phyloP scores from a whole-genome alignment of 2,888 invertebrate genomes.

The Dioctria linearis region DNA sequence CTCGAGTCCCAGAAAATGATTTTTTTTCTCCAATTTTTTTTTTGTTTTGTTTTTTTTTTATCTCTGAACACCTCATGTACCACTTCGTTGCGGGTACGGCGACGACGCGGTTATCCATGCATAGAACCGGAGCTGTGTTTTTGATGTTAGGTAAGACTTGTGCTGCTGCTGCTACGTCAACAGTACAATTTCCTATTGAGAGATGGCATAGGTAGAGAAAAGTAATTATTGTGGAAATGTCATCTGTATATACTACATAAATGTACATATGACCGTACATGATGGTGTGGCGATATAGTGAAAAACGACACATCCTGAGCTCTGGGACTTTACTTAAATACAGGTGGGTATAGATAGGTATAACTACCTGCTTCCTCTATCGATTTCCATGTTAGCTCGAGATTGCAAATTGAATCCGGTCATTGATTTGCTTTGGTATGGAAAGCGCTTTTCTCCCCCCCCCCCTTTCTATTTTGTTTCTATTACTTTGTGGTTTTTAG shows the following conservation, averaged over 20 bases:
- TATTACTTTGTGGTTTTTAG: background rate
- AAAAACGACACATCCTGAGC: background rate
- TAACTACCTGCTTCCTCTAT: too few species aligned
- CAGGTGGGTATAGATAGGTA: background rate
- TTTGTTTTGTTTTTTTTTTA: constrained; percentile 20
- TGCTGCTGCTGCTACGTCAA: background rate
- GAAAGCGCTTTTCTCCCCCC: background rate
- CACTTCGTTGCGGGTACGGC: constrained; percentile 43
- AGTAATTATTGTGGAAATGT: constrained; percentile 3
- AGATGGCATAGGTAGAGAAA: background rate
- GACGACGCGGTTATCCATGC: constrained; percentile 51
- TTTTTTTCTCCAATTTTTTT: too few species aligned
- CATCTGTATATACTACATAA: background rate
- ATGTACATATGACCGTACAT: background rate
- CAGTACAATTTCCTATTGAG: background rate
- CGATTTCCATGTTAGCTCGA: background rate
- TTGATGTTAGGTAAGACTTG: constrained; percentile 32
- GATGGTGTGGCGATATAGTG: too few species aligned
- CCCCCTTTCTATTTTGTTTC: background rate
- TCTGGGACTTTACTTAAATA: background rate
- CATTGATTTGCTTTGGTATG: background rate
- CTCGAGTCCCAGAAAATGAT: background rate
- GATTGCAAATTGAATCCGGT: constrained; percentile 29
- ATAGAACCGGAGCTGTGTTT: constrained; percentile 40
- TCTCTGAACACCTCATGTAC: constrained; percentile 34